Evolutionary conservation across 1,140 invertebrate species (phyloP), one percentile per base, ranked within the genome.

Genomic region (Grapholita molesta): DNA sequence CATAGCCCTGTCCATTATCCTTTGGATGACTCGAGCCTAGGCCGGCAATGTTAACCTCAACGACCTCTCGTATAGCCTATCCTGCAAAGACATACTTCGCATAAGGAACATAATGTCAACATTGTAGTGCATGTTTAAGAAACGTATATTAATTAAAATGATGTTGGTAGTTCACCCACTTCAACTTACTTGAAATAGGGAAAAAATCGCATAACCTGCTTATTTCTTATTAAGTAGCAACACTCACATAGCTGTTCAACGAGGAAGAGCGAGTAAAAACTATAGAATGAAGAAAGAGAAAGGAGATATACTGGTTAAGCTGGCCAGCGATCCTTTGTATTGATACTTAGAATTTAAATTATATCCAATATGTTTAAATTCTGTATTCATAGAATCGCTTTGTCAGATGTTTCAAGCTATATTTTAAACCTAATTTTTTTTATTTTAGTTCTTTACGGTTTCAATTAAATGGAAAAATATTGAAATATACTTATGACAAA

Each of bases 241-340:
- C 84, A 86, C 85, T 70, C 12, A 8, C 23, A 33, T 66, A 8
- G 32, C 52, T 65, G 48, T 64, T 23, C 65, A 21, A 42, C 73
- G 69, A 67, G 86, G 71, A 68, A 68, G 73, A 90, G 33, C 9
- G 77, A 82, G 83, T 84, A 1, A 71, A 70, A 71, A 18, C 70
- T 72, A 84, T 21, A 12, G 18, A 8, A 66, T 70, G 72, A 53
- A 66, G 83, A 88, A 71, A 81, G 80, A 82, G 86, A 86, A n/a
- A 74, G 76, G 69, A 24, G 35, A 64, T 68, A 72, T 69, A 42
- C 70, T n/a, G 83, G 88, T 83, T 75, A 76, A 80, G 80, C 88
- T 90, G 83, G 88, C 88, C 88, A 78, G 85, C 88, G 88, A 79
- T 83, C 79, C 85, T 30, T 69, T 70, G 73, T 75, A 74, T 68